phyloP scores from a whole-genome alignment of 1,140 invertebrate genomes.

The Drosophila ambigua region DNA sequence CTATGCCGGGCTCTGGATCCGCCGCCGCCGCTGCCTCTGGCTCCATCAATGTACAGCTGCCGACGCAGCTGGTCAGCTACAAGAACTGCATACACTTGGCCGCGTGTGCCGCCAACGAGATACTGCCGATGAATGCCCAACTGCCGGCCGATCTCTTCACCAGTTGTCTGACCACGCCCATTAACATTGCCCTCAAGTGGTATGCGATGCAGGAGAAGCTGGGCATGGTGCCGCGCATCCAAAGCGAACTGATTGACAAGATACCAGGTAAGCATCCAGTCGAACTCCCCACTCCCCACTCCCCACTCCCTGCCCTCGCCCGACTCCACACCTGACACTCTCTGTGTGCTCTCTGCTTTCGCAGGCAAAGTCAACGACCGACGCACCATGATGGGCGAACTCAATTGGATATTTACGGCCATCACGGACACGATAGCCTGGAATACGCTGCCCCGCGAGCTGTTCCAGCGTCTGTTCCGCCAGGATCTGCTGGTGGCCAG shows the following conservation, averaged over 20 bases:
- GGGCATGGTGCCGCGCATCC: conserved; percentile 91
- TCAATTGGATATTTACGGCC: conserved; percentile 99
- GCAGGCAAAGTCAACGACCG: conserved; percentile 95
- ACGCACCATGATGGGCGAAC: conserved; percentile 98
- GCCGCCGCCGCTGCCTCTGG: background rate
- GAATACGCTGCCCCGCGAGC: conserved; percentile 95
- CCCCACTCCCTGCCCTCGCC: too few relatives aligned
- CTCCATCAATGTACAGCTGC: conserved; percentile 21
- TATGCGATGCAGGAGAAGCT: conserved; percentile 93
- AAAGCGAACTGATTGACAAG: conserved; percentile 94
- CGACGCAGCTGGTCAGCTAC: conserved; percentile 85
- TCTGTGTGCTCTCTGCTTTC: background rate
- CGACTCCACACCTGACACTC: background rate
- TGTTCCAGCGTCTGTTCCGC: conserved; percentile 98
- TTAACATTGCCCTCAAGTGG: conserved; percentile 98
- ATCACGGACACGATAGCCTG: conserved; percentile 99
- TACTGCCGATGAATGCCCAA: conserved; percentile 98
- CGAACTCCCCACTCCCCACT: too few relatives aligned
- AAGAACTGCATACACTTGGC: conserved; percentile 98
- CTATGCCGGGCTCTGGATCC: background rate
- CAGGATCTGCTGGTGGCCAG: conserved; percentile 99
- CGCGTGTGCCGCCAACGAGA: conserved; percentile 95
- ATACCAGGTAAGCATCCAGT: conserved; percentile 87
- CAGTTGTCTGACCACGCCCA: conserved; percentile 98
- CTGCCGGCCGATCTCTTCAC: conserved; percentile 99